Evolutionary conservation across 2,113 vertebrate genomes (phyloP), one percentile per base, ranked within the genome.

Genomic region (Rhea pennata): DNA sequence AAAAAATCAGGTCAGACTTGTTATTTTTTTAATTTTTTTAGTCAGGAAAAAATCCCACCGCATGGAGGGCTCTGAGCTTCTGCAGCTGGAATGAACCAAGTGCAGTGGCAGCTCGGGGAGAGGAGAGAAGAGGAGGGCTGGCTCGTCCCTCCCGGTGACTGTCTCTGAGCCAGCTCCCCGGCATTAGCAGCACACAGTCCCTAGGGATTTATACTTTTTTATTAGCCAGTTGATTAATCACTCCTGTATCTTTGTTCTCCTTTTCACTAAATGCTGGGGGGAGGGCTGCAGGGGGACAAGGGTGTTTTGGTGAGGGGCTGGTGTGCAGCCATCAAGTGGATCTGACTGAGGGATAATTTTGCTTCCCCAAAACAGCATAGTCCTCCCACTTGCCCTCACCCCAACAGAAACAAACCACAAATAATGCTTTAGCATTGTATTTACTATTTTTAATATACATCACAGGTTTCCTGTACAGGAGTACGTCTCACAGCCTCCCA

Each of bases 31-130:
- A 97, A 97, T 97, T 97, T 97, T 98, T 97, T 98, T 97, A 98
- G 98, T 95, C 97, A 98, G 96, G 98, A 96, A 98, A 98, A 99
- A 98, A 98, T 98, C 98, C 98, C 98, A 98, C 98, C 98, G 98
- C 98, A 98, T 98, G 97, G 98, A 98, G 98, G 92, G 97, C 96
- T 95, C 98, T 98, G 98, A 98, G 98, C 98, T 98, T 98, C 98
- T 98, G 98, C 98, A 98, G 98, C 98, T 98, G 98, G 99, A 98
- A 98, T 99, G 98, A 99, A 99, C 98, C 99, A 99, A 99, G 98
- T 98, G 98, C 98, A 97, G 97, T 95, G 80, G 92, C 93, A 93
- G 96, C 95, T 96, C 95, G 92, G 97, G 97, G 97, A 97, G 97
- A 97, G 93, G 93, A 75, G 70, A 96, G 74, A 93, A 95, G 95